phyloP scores from a whole-genome alignment of 2,113 vertebrate genomes.

The Kryptolebias marmoratus region DNA sequence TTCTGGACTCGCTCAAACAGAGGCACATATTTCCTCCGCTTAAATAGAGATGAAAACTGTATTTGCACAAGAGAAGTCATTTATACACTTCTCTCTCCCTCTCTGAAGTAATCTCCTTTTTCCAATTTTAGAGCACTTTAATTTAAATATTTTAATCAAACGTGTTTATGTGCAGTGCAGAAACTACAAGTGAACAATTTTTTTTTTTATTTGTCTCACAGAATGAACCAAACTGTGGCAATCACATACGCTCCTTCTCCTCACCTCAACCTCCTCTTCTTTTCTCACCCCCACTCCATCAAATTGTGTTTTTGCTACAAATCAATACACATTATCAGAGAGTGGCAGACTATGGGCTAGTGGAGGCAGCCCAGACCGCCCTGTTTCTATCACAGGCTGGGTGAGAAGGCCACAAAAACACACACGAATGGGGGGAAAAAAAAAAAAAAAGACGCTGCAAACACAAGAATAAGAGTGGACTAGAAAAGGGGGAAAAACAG shows the following conservation, averaged over 20 bases:
- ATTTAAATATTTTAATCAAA: constrained; percentile 5
- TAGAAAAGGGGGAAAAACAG: constrained; percentile 21
- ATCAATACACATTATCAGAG: constrained; percentile 86
- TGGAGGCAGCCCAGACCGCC: constrained; percentile 72
- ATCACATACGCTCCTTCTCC: constrained; percentile 59
- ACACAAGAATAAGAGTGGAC: background rate
- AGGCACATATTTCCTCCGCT: background rate
- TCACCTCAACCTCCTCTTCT: background rate
- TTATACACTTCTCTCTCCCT: background rate
- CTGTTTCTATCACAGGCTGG: constrained; percentile 68
- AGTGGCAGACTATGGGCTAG: constrained; percentile 79
- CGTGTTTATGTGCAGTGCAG: background rate
- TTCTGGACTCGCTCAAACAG: constrained; percentile 6
- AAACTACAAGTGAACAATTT: background rate
- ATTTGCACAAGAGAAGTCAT: constrained; percentile 8
- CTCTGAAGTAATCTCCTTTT: background rate
- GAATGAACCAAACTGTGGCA: constrained; percentile 59
- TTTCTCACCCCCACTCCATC: constrained; percentile 67
- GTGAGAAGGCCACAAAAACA: constrained; percentile 44
- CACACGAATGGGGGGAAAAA: constrained; percentile 13
- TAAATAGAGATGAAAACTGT: constrained; percentile 1
- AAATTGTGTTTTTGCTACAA: constrained; percentile 78
- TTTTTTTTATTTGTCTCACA: constrained; percentile 40
- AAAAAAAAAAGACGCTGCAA: background rate
- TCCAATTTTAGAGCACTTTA: background rate